Evolutionary conservation across 37 sponge, comb jelly and placozoan species (phyloP).

Genomic region (Aplysina aerophoba): DNA sequence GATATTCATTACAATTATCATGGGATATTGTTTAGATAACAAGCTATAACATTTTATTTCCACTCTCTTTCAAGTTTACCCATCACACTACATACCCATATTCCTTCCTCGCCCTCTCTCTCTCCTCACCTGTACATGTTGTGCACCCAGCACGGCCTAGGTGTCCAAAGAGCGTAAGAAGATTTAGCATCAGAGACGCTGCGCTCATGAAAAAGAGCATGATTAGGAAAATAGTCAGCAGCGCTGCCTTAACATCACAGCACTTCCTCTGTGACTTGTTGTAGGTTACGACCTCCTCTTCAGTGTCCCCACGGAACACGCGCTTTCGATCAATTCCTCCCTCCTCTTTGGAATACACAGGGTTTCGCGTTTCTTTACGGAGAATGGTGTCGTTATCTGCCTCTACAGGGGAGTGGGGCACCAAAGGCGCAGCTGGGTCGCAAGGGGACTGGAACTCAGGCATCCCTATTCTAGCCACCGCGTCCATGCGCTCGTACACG

Average conservation of each 20-base stretch:
- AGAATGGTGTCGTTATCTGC: not conserved
- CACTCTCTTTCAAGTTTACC: no score
- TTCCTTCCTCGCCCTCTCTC: no score
- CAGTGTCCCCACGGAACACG: not conserved
- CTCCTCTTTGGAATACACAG: not conserved
- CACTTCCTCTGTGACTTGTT: not conserved
- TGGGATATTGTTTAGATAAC: no score
- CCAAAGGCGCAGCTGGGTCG: not conserved
- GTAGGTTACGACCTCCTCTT: not conserved
- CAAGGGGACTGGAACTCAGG: not conserved
- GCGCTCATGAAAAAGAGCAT: not conserved
- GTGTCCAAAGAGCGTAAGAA: not conserved
- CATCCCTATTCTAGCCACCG: not conserved
- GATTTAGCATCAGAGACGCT: not conserved
- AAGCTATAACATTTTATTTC: no score
- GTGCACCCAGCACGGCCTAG: no score
- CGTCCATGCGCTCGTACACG: slow-evolving; percentile 1
- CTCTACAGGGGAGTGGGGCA: not conserved
- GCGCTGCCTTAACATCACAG: not conserved
- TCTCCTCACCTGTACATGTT: no score
- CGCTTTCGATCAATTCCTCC: not conserved
- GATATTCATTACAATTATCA: no score
- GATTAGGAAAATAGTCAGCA: not conserved
- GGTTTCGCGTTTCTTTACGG: not conserved
- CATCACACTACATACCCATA: no score